Percentiles rank a stretch among this genome's conserved stretches.
These are phyloP conservation scores for Lethenteron reissneri DNA, from an alignment of 2,113 vertebrate species.

Conservation along the genomic window DNA sequence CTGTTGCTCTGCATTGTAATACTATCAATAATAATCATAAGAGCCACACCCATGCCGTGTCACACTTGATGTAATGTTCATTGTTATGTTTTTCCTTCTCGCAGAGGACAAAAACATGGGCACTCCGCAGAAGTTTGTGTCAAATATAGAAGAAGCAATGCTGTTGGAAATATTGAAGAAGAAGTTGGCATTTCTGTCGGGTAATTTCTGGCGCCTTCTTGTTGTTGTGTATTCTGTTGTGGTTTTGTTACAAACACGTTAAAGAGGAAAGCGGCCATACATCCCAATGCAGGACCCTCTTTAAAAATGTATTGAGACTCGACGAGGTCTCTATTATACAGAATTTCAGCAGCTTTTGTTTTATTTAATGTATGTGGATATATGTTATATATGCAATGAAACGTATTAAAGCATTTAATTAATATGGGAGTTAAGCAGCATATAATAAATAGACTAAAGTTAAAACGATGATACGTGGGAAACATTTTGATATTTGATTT, in stretches of 20 bases:
- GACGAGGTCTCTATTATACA: not conserved
- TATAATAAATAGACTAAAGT: no score
- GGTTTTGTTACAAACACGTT: not conserved
- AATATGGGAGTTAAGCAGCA: no score
- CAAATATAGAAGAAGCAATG: slow-evolving; percentile 3
- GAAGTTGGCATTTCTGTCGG: slow-evolving; percentile 2
- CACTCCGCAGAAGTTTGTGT: slow-evolving; percentile 6
- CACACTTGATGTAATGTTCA: no score
- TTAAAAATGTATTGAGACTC: not conserved
- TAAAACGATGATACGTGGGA: no score
- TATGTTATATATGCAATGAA: no score
- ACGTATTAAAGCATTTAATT: no score
- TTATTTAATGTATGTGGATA: not conserved
- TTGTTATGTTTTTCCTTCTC: no score
- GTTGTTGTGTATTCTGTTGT: not conserved
- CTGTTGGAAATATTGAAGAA: not conserved
- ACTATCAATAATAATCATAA: no score
- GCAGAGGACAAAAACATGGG: not conserved
- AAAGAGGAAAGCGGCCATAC: not conserved
- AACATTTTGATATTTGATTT: no score
- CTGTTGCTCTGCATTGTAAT: no score
- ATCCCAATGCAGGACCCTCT: not conserved
- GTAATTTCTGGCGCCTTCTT: not conserved
- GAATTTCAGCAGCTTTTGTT: not conserved
- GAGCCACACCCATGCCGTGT: no score